Evolutionary conservation across 2,888 invertebrate genomes (phyloP).

Genomic region (Thera obeliscata): DNA sequence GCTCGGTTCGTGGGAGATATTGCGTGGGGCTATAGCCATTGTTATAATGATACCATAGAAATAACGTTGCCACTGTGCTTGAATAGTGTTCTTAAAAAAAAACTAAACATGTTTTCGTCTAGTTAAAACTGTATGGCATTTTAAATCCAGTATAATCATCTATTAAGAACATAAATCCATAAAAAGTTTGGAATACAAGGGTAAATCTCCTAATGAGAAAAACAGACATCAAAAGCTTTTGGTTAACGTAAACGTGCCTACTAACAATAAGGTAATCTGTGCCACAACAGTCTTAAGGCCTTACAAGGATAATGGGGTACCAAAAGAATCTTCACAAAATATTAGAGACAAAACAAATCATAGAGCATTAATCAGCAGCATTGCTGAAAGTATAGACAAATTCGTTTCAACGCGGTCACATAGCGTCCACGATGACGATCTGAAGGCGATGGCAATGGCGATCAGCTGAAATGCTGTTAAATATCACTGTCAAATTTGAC

Average conservation of each 20-base stretch:
- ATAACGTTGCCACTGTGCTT: background rate
- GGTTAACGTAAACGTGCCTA: background rate
- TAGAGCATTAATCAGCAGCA: background rate
- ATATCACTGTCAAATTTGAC: no score
- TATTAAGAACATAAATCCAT: background rate
- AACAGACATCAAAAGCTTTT: background rate
- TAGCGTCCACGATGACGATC: no score
- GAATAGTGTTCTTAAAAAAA: background rate
- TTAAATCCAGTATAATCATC: background rate
- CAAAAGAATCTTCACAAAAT: background rate
- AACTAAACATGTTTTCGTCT: no score
- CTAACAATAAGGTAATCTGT: background rate
- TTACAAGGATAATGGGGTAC: background rate
- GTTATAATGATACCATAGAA: constrained; percentile 25
- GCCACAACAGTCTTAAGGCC: background rate
- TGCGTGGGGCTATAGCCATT: constrained; percentile 12
- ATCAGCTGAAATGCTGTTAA: no score
- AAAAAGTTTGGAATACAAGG: background rate
- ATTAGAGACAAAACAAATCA: background rate
- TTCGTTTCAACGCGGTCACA: no score
- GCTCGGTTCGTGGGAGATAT: constrained; percentile 69
- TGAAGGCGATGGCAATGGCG: no score
- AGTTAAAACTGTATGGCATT: background rate
- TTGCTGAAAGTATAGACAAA: background rate
- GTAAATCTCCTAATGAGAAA: background rate